A percentile compares a stretch with the other conserved stretches of the same genome.
These are phyloP conservation scores for Drosophila sordidapex DNA, from an alignment of 2,888 invertebrate species.

Conservation along the genomic window DNA sequence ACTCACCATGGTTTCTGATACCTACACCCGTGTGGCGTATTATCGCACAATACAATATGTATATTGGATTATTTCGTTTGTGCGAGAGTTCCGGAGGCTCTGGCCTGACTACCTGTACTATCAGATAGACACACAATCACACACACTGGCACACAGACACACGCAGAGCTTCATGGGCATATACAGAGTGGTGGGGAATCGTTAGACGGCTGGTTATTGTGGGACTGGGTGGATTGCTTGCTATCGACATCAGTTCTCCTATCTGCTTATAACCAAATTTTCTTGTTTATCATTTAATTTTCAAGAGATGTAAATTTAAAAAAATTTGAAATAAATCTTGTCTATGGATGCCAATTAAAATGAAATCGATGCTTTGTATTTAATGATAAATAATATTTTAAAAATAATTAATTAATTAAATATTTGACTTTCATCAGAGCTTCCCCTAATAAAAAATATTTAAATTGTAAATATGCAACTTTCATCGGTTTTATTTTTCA, in stretches of 20 bases:
- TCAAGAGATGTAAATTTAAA: background rate
- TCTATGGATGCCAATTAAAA: background rate
- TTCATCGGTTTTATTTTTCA: background rate
- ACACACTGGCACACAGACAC: background rate
- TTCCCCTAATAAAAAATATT: background rate
- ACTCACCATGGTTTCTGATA: constrained; percentile 15
- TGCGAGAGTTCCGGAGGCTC: constrained; percentile 46
- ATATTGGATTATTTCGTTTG: constrained; percentile 80
- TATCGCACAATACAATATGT: constrained; percentile 81
- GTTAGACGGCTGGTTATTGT: background rate
- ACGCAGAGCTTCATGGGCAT: background rate
- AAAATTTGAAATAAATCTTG: background rate
- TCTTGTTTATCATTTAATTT: constrained; percentile 28
- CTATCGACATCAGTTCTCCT: constrained; percentile 12
- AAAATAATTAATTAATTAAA: background rate
- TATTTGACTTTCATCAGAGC: no score
- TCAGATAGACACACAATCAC: constrained; percentile 10
- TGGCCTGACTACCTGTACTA: constrained; percentile 25
- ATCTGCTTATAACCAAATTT: constrained; percentile 33
- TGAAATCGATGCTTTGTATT: background rate
- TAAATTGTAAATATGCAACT: background rate
- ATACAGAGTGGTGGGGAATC: background rate
- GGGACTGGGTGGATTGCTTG: background rate
- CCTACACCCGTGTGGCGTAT: constrained; percentile 44
- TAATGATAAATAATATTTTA: background rate